Evolutionary conservation across 1,140 invertebrate genomes (phyloP).

Genomic region (Drosophila eugracilis): DNA sequence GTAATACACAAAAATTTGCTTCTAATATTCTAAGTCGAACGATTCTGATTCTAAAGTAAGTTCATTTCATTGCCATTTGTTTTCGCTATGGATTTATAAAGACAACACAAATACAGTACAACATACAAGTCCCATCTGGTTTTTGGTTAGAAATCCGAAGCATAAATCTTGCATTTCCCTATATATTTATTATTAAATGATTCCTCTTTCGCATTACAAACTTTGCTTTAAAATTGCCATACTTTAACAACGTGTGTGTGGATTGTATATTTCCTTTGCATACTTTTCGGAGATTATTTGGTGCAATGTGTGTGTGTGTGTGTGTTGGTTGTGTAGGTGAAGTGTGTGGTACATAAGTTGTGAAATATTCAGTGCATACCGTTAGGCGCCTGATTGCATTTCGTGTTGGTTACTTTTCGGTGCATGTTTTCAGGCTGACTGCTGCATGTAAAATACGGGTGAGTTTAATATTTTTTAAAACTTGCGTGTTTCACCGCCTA

Average conservation of each 20-base stretch:
- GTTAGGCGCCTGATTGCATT: conserved; percentile 13
- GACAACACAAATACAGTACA: conserved; percentile 43
- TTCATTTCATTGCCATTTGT: conserved; percentile 54
- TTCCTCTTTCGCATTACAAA: conserved; percentile 23
- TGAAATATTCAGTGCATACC: conserved; percentile 33
- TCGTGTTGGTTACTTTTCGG: conserved; percentile 20
- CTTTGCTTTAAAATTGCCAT: conserved; percentile 39
- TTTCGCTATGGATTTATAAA: conserved; percentile 25
- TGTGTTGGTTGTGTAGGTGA: conserved; percentile 13
- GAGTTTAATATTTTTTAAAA: conserved; percentile 9
- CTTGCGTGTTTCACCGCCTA: conserved; percentile 17
- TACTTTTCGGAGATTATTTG: conserved; percentile 18
- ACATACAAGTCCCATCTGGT: conserved; percentile 40
- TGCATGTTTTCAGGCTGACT: conserved; percentile 25
- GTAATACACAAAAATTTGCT: conserved; percentile 29
- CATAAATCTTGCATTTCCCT: conserved; percentile 27
- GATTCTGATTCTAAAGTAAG: conserved; percentile 42
- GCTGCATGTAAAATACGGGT: conserved; percentile 14
- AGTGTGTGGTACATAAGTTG: conserved; percentile 19
- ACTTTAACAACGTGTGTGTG: conserved; percentile 38
- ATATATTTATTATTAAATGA: conserved; percentile 31
- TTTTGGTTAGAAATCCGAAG: conserved; percentile 26
- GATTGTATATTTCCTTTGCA: conserved; percentile 6
- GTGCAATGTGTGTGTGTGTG: conserved; percentile 10
- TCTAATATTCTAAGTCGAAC: conserved; percentile 19